Evolutionary conservation across 2,888 invertebrate genomes (phyloP).

Genomic region (Podabrus alpinus): DNA sequence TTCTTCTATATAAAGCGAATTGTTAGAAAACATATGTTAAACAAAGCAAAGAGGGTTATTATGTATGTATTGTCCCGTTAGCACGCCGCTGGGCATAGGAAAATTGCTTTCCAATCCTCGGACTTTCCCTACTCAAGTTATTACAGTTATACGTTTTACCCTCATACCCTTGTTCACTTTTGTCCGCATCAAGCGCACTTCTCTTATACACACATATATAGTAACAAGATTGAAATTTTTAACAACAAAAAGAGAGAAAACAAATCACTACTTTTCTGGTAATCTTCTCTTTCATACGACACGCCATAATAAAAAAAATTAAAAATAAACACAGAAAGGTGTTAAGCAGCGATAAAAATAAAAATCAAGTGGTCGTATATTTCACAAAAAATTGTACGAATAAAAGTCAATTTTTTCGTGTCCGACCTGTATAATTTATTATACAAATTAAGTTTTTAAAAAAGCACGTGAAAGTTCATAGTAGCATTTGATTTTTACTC

Average conservation of each 20-base stretch:
- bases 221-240: constrained; percentile 24
- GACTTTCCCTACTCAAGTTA: constrained; percentile 41
- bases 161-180: constrained; percentile 31
- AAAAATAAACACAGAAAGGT: neutral
- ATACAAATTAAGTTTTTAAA: neutral
- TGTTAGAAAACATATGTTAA: constrained; percentile 31
- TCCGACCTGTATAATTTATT: constrained; percentile 1
- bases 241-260: neutral
- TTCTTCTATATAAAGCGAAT: constrained; percentile 25
- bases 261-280: neutral
- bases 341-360: neutral
- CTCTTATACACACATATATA: constrained; percentile 9
- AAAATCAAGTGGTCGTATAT: neutral
- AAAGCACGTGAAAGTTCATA: constrained; percentile 5
- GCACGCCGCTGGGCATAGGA: constrained; percentile 36
- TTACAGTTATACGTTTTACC: constrained; percentile 38
- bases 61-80: constrained; percentile 33
- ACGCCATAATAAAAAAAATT: neutral
- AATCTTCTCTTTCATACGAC: neutral
- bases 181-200: constrained; percentile 22
- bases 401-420: neutral
- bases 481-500: neutral
- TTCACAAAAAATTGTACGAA: neutral
- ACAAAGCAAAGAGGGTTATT: constrained; percentile 33
- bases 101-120: constrained; percentile 44